A percentile compares a stretch with the other conserved stretches of the same genome.
Conservation (phyloP, 2,113 vertebrate species). For the Mionectes macconnelli region DNA sequence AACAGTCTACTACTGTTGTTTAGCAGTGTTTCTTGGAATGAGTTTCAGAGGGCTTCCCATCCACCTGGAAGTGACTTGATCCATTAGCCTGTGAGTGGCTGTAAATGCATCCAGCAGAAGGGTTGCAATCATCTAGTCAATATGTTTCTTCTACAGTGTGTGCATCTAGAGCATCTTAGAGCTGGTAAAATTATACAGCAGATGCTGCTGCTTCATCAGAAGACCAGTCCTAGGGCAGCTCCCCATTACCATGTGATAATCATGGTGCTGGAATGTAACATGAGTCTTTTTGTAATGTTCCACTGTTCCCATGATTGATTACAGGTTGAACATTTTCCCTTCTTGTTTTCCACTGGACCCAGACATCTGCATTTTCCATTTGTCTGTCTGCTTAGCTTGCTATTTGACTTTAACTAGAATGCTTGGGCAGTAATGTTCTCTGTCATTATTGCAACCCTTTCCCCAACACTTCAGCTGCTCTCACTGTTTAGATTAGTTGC, state of each 20-base stretch:
- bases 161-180: background rate
- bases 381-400: background rate
- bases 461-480: background rate
- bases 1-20: background rate
- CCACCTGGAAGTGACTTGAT: background rate
- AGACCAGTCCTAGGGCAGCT: background rate
- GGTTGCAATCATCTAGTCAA: background rate
- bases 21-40: background rate
- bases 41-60: background rate
- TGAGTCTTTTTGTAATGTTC: background rate
- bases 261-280: background rate
- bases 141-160: background rate
- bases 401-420: background rate
- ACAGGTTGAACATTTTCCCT: background rate
- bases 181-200: background rate
- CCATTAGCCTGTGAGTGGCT: background rate
- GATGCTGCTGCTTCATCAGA: background rate
- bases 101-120: background rate
- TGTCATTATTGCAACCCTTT: background rate
- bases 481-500: background rate
- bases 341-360: background rate
- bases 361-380: background rate
- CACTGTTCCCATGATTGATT: background rate
- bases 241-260: background rate
- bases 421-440: background rate